Conservation (phyloP, 2,113 vertebrate genomes). For the Uria aalge region DNA sequence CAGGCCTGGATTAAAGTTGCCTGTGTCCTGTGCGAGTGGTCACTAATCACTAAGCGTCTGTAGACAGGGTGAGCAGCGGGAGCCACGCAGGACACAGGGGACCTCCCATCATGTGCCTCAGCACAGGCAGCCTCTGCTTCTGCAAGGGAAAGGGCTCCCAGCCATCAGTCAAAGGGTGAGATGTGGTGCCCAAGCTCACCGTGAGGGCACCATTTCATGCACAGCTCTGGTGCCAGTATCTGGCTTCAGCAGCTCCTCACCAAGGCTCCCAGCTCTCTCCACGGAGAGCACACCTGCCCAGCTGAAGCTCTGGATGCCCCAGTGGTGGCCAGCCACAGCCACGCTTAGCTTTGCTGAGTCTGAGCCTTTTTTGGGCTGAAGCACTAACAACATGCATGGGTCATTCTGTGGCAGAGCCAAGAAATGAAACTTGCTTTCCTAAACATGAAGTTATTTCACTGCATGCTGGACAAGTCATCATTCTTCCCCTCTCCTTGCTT, state of each 20-base stretch:
- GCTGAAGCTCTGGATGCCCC: background rate
- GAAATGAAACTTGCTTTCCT: background rate
- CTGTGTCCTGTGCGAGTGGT: background rate
- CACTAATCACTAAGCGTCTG: background rate
- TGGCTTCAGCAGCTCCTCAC: background rate
- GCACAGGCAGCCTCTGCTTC: rapidly evolving
- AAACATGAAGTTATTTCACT: background rate
- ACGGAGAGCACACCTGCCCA: background rate
- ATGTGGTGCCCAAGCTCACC: background rate
- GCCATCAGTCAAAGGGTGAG: rapidly evolving
- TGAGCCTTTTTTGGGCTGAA: background rate
- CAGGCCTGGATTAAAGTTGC: background rate
- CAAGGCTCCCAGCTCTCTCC: background rate
- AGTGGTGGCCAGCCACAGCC: background rate
- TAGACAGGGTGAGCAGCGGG: background rate
- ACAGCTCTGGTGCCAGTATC: background rate
- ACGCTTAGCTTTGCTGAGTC: background rate
- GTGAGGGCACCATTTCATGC: background rate
- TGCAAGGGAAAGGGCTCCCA: background rate
- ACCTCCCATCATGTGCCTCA: background rate
- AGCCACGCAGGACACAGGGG: rapidly evolving
- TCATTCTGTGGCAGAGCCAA: background rate
- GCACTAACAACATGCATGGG: background rate
- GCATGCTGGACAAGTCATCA: background rate
- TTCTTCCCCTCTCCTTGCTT: background rate